phyloP scores from a whole-genome alignment of 2,888 invertebrate species.

The Tachina fera region DNA sequence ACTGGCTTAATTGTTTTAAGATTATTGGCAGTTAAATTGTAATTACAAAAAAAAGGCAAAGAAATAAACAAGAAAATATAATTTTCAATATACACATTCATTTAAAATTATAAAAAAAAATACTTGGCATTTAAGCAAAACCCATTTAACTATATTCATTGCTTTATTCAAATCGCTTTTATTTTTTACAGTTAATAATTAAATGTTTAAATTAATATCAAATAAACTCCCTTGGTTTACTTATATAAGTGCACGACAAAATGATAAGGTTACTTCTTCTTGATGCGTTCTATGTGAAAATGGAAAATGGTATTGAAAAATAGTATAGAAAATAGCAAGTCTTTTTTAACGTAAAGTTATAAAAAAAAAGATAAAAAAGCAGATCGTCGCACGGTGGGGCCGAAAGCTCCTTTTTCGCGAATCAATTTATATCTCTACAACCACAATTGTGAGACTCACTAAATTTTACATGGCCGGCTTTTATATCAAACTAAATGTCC shows the following conservation, averaged over 20 bases:
- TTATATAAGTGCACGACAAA: neutral
- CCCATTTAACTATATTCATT: constrained; percentile 42
- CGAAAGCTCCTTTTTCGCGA: too few species aligned
- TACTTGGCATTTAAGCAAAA: constrained; percentile 69
- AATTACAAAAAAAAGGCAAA: constrained; percentile 1
- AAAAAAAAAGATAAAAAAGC: too few species aligned
- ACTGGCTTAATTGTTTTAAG: constrained; percentile 33
- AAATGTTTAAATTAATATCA: constrained; percentile 48
- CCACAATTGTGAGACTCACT: too few species aligned
- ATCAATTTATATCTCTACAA: too few species aligned
- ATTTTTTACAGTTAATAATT: constrained; percentile 31
- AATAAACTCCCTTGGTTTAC: constrained; percentile 51
- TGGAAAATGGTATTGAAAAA: too few species aligned
- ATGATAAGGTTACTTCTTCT: neutral
- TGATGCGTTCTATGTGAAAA: neutral
- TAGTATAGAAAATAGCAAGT: too few species aligned
- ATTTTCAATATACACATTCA: constrained; percentile 27
- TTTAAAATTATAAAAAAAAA: constrained; percentile 47
- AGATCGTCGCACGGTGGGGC: too few species aligned
- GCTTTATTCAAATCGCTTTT: constrained; percentile 14
- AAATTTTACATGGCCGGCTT: too few species aligned
- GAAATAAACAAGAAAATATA: neutral
- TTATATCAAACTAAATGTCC: too few species aligned
- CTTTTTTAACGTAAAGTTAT: too few species aligned
- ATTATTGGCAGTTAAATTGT: constrained; percentile 79